A percentile compares a stretch with the other conserved stretches of the same genome.
Evolutionary conservation across 2,888 invertebrate genomes (phyloP).

Genomic region (Copidosoma aretas): DNA sequence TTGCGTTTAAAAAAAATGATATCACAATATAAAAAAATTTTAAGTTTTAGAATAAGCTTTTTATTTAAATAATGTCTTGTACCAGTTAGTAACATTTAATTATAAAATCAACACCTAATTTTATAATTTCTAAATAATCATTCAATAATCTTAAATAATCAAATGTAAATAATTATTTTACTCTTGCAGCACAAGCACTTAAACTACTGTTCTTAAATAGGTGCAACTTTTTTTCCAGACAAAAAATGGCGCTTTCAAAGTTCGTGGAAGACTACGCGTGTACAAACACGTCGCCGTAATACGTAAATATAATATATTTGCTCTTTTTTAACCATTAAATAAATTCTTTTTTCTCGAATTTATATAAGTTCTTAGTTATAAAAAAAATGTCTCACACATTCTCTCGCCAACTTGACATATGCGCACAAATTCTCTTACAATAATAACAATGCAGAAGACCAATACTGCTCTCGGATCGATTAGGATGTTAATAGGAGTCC

Average conservation of each 20-base stretch:
- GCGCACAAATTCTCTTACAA: slow-evolving; percentile 26
- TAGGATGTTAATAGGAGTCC: slow-evolving; percentile 34
- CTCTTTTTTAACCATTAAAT: slow-evolving; percentile 39
- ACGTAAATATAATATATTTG: slow-evolving; percentile 33
- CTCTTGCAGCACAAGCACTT: slow-evolving; percentile 11
- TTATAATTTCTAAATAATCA: no score
- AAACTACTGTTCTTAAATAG: slow-evolving; percentile 12
- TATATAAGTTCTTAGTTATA: slow-evolving; percentile 11
- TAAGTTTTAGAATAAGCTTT: slow-evolving; percentile 13
- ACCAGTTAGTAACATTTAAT: slow-evolving; percentile 32
- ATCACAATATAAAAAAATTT: slow-evolving; percentile 11
- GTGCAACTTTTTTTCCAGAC: slow-evolving; percentile 1
- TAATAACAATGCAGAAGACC: slow-evolving; percentile 50
- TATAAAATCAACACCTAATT: slow-evolving; percentile 18
- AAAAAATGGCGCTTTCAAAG: slow-evolving; percentile 23
- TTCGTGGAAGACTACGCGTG: slow-evolving; percentile 23
- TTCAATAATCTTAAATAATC: slow-evolving; percentile 24
- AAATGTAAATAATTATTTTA: slow-evolving; percentile 16
- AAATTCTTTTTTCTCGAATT: slow-evolving; percentile 30
- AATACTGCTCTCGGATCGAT: slow-evolving; percentile 52
- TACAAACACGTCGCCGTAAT: no score
- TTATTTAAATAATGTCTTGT: slow-evolving; percentile 19
- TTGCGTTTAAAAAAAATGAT: neutral
- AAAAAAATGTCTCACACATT: no score
- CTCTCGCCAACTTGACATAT: slow-evolving; percentile 26